Evolutionary conservation across 92 coral and sea anemone genomes (phyloP), one percentile per base, ranked within the genome.

Genomic region (Heliopora coerulea): DNA sequence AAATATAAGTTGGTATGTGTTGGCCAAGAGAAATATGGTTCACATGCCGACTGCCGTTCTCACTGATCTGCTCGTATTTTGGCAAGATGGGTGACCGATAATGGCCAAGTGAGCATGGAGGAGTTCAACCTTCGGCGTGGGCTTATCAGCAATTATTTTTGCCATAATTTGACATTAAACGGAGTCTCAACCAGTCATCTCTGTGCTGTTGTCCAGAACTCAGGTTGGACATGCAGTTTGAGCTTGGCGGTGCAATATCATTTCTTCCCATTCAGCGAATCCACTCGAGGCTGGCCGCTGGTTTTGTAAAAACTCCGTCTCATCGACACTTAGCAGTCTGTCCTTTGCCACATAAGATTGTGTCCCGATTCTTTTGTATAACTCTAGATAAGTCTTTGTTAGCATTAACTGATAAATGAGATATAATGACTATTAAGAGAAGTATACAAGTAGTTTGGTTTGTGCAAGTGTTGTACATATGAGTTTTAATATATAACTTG

Each of bases 161-260:
- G 32, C 33, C 80, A 74, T 23, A 58, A 52, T 37, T 10, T 74
- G 56, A 26, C 28, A 15, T 17, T 59, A 42, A 65, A 39, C 15
- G 56, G 65, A 21, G 41, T 0, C n/a, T 41, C 29, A 23, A 21
- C 23, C 20, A 29, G 0, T 3, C 58, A 37, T 31, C 33, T 60
- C 21, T 59, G 58, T 74, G 80, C 70, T 74, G 64, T 62, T 58
- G 80, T 74, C 39, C 42, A 37, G 42, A 37, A 11, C 11, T 37
- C 6, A 4, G 42, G 42, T 11, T 37, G 42, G 42, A 37, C 42
- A 4, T 37, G 4, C 42, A 37, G 11, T 37, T 37, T 37, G 42
- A 37, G 11, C 4, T 4, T 4, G 42, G 42, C 11, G 42, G 42
- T 37, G 6, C 42, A 4, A 37, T 37, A 4, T 37, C 42, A 37